Base-by-base conservation (phyloP, 2,888 invertebrate species). In the Brachyopa scutellaris region DNA sequence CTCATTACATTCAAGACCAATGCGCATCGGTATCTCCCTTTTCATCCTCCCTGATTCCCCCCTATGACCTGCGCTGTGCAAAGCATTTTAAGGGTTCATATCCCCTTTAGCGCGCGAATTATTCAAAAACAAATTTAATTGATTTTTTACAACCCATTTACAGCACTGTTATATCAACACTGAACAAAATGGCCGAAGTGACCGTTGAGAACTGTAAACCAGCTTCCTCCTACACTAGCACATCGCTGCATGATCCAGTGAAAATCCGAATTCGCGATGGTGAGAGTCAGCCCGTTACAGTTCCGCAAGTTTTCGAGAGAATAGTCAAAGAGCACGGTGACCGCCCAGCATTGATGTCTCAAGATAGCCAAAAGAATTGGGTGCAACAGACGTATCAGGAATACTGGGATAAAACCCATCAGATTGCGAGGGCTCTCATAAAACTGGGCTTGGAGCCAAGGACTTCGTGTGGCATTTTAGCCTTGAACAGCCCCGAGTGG, bases 401-500 rank as follows among this genome's bases (percentile, higher is more conserved):
- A 87, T 97, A 97, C 88, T 93, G 94, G 85, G 91, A 92, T 7
- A 91, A 93, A 62, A 94, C 96, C 5, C 92, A 94, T 57, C 94
- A 91, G 9, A 93, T 94, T 11, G 97, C 97, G 0, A 95, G 95
- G 88, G 95, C 94, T 47, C 95, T 97, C 87, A 89, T 97, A 36
- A 94, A 95, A 88, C 91, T 97, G 62, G 97, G 97, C 0, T 76
- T 90, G 1, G 93, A 97, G 89, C 92, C 94, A 69, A 93, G 93
- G 87, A 94, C 96, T 88, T 94, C 95, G 1, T 96, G 98, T 13
- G 95, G 96, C 85, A 95, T 98, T 85, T 91, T 98, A 62, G 97
- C 97, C 1, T 97, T 96, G 89, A 97, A 97, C 90, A 94, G 95
- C 31, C 95, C 96, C 11, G 94, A 97, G 91, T 98, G 98, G 98